These are phyloP conservation scores for Formica aserva DNA, from an alignment of 2,888 invertebrate species.

Conservation along the genomic window DNA sequence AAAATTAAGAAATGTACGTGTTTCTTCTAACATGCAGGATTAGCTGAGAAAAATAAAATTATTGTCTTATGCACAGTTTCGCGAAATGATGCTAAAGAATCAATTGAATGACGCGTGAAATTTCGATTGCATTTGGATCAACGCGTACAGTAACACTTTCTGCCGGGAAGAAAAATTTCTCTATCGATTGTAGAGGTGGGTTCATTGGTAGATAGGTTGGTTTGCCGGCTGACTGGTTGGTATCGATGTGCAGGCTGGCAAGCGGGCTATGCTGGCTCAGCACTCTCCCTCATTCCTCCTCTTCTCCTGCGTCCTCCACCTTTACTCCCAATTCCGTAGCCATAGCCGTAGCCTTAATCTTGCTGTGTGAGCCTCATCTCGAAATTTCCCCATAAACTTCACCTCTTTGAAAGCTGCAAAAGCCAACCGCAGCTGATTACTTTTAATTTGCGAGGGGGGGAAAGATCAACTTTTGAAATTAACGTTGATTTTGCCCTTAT, in stretches of 20 bases:
- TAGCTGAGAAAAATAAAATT: neutral
- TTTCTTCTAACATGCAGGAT: neutral
- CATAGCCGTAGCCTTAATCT: slow-evolving; percentile 73
- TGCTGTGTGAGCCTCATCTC: slow-evolving; percentile 72
- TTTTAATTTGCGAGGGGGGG: slow-evolving; percentile 65
- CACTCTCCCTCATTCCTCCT: slow-evolving; percentile 83
- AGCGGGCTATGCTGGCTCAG: slow-evolving; percentile 85
- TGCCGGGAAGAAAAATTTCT: slow-evolving; percentile 60
- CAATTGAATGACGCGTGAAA: slow-evolving; percentile 44
- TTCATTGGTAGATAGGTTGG: slow-evolving; percentile 80
- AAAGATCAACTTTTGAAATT: slow-evolving; percentile 47
- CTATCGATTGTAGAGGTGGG: slow-evolving; percentile 68
- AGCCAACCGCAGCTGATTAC: slow-evolving; percentile 54
- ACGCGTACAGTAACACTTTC: slow-evolving; percentile 54
- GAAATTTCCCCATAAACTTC: slow-evolving; percentile 80
- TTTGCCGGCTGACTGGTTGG: slow-evolving; percentile 83
- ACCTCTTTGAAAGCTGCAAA: slow-evolving; percentile 62
- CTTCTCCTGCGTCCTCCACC: slow-evolving; percentile 70
- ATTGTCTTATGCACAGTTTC: neutral
- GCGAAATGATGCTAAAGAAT: neutral
- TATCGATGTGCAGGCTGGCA: slow-evolving; percentile 85
- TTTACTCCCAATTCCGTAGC: slow-evolving; percentile 68
- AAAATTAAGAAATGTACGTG: neutral
- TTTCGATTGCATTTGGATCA: slow-evolving; percentile 56
- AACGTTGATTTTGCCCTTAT: neutral